phyloP scores from a whole-genome alignment of 1,140 invertebrate species.

The Hetaerina americana region DNA sequence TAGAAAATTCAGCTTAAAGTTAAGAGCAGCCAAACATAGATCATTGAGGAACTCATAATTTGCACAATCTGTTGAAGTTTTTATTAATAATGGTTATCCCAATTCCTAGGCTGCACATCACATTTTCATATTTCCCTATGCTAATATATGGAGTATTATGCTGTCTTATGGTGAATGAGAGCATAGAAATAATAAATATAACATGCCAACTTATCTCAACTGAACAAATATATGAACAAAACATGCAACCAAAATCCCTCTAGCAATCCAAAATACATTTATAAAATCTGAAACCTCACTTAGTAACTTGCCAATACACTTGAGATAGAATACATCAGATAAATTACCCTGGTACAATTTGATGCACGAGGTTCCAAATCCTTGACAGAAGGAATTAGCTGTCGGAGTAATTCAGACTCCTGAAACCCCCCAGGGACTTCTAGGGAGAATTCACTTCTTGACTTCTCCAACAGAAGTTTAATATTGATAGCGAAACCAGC shows the following conservation, averaged over 20 bases:
- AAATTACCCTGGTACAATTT: constrained; percentile 67
- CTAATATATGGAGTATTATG: too few relatives aligned
- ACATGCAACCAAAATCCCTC: constrained; percentile 1
- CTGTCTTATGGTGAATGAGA: too few relatives aligned
- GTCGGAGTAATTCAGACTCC: constrained; percentile 78
- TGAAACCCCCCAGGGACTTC: constrained; percentile 76
- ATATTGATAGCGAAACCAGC: constrained; percentile 93
- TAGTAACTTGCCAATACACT: too few relatives aligned
- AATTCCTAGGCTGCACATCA: too few relatives aligned
- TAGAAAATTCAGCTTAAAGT: too few relatives aligned
- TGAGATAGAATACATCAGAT: too few relatives aligned
- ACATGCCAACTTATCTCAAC: constrained; percentile 6
- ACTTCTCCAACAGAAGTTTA: constrained; percentile 57
- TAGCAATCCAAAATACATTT: constrained; percentile 4
- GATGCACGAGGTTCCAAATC: constrained; percentile 82
- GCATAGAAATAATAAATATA: too few relatives aligned
- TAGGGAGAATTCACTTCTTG: constrained; percentile 29
- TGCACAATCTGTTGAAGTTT: too few relatives aligned
- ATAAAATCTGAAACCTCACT: neutral
- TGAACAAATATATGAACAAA: constrained; percentile 14
- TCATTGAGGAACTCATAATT: too few relatives aligned
- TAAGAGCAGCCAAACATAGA: too few relatives aligned
- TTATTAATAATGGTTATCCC: too few relatives aligned
- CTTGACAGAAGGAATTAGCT: constrained; percentile 54
- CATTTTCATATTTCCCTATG: too few relatives aligned